These are phyloP conservation scores for Phymatocera aterrima DNA, from an alignment of 2,888 invertebrate species.

Conservation along the genomic window DNA sequence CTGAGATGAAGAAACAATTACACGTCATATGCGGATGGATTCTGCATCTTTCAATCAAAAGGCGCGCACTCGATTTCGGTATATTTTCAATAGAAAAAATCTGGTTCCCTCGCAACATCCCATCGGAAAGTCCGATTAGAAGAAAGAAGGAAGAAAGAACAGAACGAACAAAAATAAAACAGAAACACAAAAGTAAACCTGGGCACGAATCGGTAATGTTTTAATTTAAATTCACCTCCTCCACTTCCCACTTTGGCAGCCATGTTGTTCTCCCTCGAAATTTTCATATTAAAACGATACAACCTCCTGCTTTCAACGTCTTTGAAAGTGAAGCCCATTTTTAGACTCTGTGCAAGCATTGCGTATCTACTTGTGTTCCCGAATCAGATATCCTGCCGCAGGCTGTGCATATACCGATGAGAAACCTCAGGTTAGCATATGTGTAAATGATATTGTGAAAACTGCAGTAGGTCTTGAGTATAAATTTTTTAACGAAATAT, in stretches of 20 bases:
- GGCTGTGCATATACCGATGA: background rate
- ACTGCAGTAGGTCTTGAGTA: too few species aligned
- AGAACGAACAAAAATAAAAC: background rate
- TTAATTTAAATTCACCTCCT: constrained; percentile 3
- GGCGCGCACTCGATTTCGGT: background rate
- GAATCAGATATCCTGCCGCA: constrained; percentile 1
- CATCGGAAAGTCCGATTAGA: too few species aligned
- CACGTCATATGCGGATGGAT: background rate
- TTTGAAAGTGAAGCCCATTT: background rate
- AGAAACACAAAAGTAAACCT: background rate
- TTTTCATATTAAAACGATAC: background rate
- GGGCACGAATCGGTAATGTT: background rate
- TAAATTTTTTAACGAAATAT: too few species aligned
- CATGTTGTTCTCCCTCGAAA: background rate
- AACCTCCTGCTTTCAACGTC: constrained; percentile 4
- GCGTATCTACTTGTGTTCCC: background rate
- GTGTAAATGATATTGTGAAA: background rate
- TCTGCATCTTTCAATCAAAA: background rate
- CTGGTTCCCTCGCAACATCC: background rate
- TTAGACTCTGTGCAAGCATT: background rate
- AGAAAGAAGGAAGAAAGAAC: too few species aligned
- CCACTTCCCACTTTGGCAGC: background rate
- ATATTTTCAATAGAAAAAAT: background rate
- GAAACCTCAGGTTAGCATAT: background rate
- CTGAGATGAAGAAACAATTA: background rate